Conservation (phyloP, 1,140 invertebrate species). For the Mesaphorura yosii region DNA sequence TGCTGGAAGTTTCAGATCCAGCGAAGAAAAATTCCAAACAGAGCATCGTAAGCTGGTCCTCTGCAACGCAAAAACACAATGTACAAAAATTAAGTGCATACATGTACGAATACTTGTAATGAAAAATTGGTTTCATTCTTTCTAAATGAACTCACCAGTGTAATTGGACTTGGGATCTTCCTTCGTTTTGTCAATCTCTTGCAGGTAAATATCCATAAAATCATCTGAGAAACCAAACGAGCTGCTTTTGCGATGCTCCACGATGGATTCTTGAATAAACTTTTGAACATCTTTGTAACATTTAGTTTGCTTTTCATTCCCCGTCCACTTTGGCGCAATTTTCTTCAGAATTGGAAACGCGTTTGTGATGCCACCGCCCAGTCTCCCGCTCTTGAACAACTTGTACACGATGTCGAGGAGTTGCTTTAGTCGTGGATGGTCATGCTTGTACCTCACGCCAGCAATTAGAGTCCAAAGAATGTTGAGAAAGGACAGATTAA, state of each 20-base stretch:
- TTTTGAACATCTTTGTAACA: conserved; percentile 6
- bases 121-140: neutral
- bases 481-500: conserved; percentile 33
- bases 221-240: conserved; percentile 45
- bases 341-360: conserved; percentile 9
- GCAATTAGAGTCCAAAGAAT: conserved; percentile 72
- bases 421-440: conserved; percentile 28
- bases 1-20: conserved; percentile 67
- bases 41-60: conserved; percentile 9
- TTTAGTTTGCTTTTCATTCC: neutral
- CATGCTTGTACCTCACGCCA: conserved; percentile 46
- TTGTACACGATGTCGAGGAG: conserved; percentile 7
- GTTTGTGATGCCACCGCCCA: neutral
- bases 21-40: conserved; percentile 36
- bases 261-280: conserved; percentile 15
- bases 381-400: conserved; percentile 8
- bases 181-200: conserved; percentile 10
- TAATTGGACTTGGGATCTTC: neutral
- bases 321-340: conserved; percentile 6
- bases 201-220: conserved; percentile 72
- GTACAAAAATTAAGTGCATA: neutral
- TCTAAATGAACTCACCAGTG: neutral
- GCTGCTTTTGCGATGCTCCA: conserved; percentile 10
- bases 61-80: neutral
- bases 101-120: neutral